Conservation (phyloP, 2,888 invertebrate species). For the Fragum fragum region DNA sequence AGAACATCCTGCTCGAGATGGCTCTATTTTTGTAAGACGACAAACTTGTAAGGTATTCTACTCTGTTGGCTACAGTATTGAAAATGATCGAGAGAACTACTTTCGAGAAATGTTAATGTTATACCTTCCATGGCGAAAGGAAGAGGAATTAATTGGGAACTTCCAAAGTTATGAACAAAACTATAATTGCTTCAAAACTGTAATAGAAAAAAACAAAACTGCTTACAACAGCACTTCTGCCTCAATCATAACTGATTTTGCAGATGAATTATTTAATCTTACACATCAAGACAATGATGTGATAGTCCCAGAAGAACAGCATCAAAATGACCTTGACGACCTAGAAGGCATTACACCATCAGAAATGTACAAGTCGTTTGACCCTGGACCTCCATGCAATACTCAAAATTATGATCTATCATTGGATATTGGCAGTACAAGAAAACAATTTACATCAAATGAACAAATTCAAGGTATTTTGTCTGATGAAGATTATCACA, state of each 20-base stretch:
- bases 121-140: conserved; percentile 7
- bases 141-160: conserved; percentile 3
- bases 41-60: conserved; percentile 10
- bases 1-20: not conserved
- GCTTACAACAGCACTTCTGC: not conserved
- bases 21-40: not conserved
- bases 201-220: not conserved
- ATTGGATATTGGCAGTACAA: conserved; percentile 47
- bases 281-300: not conserved
- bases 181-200: not conserved
- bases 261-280: not conserved
- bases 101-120: conserved; percentile 8
- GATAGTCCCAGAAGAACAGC: not conserved
- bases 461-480: conserved; percentile 15
- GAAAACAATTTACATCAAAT: conserved; percentile 2
- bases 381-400: conserved; percentile 6
- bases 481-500: conserved; percentile 42
- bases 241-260: too few relatives aligned
- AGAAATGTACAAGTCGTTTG: conserved; percentile 1
- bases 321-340: conserved; percentile 1
- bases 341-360: not conserved
- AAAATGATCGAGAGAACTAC: conserved; percentile 11
- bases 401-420: conserved; percentile 19
- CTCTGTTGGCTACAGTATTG: conserved; percentile 13
- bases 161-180: conserved; percentile 12